Evolutionary conservation across 2,888 invertebrate genomes (phyloP).

Genomic region (Proisotoma minuta): DNA sequence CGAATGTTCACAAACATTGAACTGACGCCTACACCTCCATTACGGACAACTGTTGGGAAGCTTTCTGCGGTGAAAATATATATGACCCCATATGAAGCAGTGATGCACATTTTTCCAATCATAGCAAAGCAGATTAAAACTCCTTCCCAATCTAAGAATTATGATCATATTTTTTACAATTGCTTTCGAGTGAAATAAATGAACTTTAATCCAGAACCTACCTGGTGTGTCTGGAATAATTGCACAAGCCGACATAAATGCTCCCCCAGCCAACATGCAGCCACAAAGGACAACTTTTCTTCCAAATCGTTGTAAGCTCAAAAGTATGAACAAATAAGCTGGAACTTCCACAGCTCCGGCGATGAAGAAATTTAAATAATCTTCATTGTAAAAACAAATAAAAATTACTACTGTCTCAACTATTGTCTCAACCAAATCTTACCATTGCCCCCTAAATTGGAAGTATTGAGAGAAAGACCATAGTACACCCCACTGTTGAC

Average conservation of each 20-base stretch:
- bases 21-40: constrained; percentile 61
- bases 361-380: constrained; percentile 67
- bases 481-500: constrained; percentile 73
- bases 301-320: constrained; percentile 67
- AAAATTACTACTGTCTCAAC: not conserved
- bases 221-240: constrained; percentile 27
- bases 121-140: constrained; percentile 59
- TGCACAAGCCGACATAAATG: constrained; percentile 44
- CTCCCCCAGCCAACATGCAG: constrained; percentile 56
- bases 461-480: constrained; percentile 70
- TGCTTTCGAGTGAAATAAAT: not conserved
- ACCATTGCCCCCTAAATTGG: constrained; percentile 63
- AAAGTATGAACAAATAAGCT: constrained; percentile 62
- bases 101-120: constrained; percentile 68
- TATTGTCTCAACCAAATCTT: not conserved
- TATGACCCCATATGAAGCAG: constrained; percentile 67
- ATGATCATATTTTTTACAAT: not conserved
- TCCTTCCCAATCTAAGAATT: constrained; percentile 29
- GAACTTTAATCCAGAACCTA: too few species aligned
- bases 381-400: constrained; percentile 42
- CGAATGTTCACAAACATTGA: too few species aligned
- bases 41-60: constrained; percentile 68
- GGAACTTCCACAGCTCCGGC: constrained; percentile 73
- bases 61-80: constrained; percentile 71
- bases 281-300: constrained; percentile 65